A percentile compares a stretch with the other conserved stretches of the same genome.
Conservation (phyloP, 2,888 invertebrate species). For the Malthinus flaveolus region DNA sequence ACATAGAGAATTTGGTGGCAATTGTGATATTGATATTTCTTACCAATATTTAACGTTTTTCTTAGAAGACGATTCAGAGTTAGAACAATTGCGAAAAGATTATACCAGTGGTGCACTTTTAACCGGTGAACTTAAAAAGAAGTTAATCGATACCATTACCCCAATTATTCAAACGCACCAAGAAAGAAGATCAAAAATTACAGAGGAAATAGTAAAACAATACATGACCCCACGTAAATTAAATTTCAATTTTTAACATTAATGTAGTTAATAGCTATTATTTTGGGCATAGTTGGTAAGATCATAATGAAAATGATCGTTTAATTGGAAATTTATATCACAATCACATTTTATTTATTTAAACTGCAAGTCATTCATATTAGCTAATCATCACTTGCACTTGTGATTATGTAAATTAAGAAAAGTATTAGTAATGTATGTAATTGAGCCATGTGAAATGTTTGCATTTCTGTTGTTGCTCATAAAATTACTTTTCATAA, state of each 20-base stretch:
- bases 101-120: slow-evolving; percentile 87
- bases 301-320: too few relatives aligned
- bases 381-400: too few relatives aligned
- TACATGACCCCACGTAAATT: slow-evolving; percentile 86
- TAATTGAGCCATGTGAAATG: too few relatives aligned
- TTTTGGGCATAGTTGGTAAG: too few relatives aligned
- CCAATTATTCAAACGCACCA: slow-evolving; percentile 84
- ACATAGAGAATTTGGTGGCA: slow-evolving; percentile 87
- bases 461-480: too few relatives aligned
- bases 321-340: too few relatives aligned
- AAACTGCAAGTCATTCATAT: too few relatives aligned
- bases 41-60: slow-evolving; percentile 95
- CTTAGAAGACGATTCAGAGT: slow-evolving; percentile 85
- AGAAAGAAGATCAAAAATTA: slow-evolving; percentile 74
- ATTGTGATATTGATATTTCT: slow-evolving; percentile 93
- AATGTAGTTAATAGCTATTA: too few relatives aligned
- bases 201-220: slow-evolving; percentile 79
- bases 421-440: too few relatives aligned
- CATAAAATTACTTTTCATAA: too few relatives aligned
- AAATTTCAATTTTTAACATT: slow-evolving; percentile 55
- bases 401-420: too few relatives aligned
- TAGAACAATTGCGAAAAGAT: slow-evolving; percentile 71
- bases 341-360: too few relatives aligned
- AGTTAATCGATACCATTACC: slow-evolving; percentile 79
- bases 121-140: slow-evolving; percentile 93